phyloP scores from a whole-genome alignment of 2,888 invertebrate species.

The Epistrophe grossulariae region DNA sequence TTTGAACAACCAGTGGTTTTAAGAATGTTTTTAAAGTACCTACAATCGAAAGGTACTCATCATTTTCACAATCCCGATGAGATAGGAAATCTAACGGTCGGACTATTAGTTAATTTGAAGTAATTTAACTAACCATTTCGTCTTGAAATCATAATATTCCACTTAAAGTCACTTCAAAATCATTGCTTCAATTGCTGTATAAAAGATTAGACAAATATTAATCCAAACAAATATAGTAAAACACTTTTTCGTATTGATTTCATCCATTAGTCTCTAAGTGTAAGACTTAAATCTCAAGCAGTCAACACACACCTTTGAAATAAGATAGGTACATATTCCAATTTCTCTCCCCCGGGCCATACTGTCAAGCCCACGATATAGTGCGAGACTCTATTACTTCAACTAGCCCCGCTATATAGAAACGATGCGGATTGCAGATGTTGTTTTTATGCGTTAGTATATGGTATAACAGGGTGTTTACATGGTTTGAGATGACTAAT shows the following conservation, averaged over 20 bases:
- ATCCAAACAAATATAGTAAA: constrained; percentile 44
- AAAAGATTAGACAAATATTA: not conserved
- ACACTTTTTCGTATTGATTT: constrained; percentile 47
- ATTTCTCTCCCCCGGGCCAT: constrained; percentile 67
- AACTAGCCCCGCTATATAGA: constrained; percentile 15
- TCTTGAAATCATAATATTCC: not conserved
- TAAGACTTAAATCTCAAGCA: constrained; percentile 25
- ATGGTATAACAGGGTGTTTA: constrained; percentile 57
- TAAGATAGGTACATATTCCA: constrained; percentile 30
- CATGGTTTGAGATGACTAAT: constrained; percentile 66
- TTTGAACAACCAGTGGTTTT: too few relatives aligned
- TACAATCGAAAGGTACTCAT: too few relatives aligned
- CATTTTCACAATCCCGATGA: too few relatives aligned
- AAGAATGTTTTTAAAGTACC: too few relatives aligned
- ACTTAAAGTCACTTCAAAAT: not conserved
- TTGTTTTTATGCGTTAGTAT: constrained; percentile 39
- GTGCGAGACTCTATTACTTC: constrained; percentile 37
- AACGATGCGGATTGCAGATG: constrained; percentile 33
- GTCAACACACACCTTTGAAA: constrained; percentile 52
- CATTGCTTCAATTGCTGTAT: not conserved
- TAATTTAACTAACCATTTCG: not conserved
- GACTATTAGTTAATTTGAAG: not conserved
- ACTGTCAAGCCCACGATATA: constrained; percentile 13
- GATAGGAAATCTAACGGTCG: too few relatives aligned
- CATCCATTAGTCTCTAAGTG: constrained; percentile 44